Conservation (phyloP, 2,888 invertebrate genomes). For the Amphiduros pacificus region DNA sequence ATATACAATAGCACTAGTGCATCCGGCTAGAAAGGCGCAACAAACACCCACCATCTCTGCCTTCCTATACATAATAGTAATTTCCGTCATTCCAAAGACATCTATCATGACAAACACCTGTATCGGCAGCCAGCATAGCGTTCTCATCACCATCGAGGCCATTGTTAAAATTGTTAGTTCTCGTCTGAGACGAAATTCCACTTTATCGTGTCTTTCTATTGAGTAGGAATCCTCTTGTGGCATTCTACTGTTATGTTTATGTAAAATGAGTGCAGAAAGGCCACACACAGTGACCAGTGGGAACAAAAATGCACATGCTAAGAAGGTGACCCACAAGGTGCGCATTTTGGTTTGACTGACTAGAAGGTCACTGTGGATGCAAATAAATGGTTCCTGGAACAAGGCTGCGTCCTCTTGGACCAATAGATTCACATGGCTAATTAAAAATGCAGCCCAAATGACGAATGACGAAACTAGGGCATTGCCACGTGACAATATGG, state of each 20-base stretch:
- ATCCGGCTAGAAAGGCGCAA: conserved; percentile 20
- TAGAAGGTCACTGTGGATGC: conserved; percentile 20
- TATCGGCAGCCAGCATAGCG: conserved; percentile 33
- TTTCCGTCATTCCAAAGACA: conserved; percentile 20
- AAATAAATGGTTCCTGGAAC: conserved; percentile 31
- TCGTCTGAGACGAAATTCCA: conserved; percentile 23
- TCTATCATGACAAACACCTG: conserved; percentile 29
- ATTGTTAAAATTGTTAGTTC: conserved; percentile 29
- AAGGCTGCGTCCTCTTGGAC: conserved; percentile 26
- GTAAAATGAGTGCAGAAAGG: conserved; percentile 30
- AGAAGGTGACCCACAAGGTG: conserved; percentile 32
- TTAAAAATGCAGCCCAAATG: conserved; percentile 30
- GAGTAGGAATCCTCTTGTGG: conserved; percentile 5
- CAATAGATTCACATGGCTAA: conserved; percentile 30
- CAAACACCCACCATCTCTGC: conserved; percentile 31
- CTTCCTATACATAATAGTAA: conserved; percentile 23
- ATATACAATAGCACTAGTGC: conserved; percentile 25
- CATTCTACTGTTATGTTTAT: neutral
- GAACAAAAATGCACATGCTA: conserved; percentile 31
- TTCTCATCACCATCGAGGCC: conserved; percentile 27
- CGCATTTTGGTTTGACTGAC: conserved; percentile 22
- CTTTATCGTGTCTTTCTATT: conserved; percentile 14
- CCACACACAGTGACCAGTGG: conserved; percentile 28
- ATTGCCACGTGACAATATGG: conserved; percentile 21
- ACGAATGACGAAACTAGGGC: conserved; percentile 27